phyloP scores from a whole-genome alignment of 2,888 invertebrate species.

The Limnephilus marmoratus region DNA sequence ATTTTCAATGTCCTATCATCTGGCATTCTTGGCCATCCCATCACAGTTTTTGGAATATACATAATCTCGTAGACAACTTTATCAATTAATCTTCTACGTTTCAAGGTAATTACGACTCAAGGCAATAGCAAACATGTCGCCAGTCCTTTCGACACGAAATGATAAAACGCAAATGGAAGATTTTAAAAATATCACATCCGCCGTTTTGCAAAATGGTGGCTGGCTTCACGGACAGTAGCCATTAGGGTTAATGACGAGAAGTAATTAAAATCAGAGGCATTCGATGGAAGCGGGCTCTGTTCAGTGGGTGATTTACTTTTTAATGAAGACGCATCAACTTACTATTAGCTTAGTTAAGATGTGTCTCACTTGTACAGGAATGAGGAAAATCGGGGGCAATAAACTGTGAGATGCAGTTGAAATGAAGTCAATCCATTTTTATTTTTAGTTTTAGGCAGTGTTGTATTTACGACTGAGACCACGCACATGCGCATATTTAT shows the following conservation, averaged over 20 bases:
- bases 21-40: background rate
- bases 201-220: constrained; percentile 40
- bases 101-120: background rate
- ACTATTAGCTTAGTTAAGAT: background rate
- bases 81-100: background rate
- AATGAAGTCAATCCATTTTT: background rate
- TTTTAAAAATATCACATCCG: constrained; percentile 7
- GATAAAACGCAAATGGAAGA: constrained; percentile 33
- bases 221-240: constrained; percentile 45
- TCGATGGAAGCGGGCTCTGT: constrained; percentile 9
- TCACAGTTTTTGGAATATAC: background rate
- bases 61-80: background rate
- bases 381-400: background rate
- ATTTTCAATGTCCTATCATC: background rate
- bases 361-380: background rate
- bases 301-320: constrained; percentile 24
- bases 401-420: background rate
- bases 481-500: too few species aligned
- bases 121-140: constrained; percentile 20
- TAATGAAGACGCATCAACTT: constrained; percentile 6
- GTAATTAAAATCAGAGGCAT: constrained; percentile 45
- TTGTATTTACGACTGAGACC: background rate
- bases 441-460: background rate
- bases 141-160: constrained; percentile 13
- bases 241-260: constrained; percentile 55